Conservation (phyloP, 2,113 vertebrate genomes). For the Blennius ocellaris region DNA sequence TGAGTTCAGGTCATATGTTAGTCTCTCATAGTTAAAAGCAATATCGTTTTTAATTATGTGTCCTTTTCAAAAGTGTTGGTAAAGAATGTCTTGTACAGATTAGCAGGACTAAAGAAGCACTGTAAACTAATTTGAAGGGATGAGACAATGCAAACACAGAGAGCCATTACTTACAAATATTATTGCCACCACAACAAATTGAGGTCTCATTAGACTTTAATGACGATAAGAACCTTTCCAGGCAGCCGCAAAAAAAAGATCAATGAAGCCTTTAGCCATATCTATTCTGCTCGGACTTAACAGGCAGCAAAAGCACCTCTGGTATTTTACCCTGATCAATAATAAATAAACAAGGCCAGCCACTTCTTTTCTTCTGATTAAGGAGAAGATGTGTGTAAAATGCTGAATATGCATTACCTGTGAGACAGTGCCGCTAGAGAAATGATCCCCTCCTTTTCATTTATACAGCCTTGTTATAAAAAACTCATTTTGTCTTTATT, state of each 20-base stretch:
- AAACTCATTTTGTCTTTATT: slow-evolving; percentile 32
- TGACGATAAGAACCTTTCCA: slow-evolving; percentile 34
- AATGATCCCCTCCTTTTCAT: slow-evolving; percentile 7
- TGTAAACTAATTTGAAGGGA: slow-evolving; percentile 14
- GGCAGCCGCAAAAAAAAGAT: slow-evolving; percentile 21
- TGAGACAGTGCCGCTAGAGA: slow-evolving; percentile 19
- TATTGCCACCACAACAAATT: slow-evolving; percentile 42
- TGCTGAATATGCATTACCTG: slow-evolving; percentile 43
- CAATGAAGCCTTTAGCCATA: slow-evolving; percentile 6
- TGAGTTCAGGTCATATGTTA: no score
- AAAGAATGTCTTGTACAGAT: not conserved
- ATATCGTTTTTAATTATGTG: no score
- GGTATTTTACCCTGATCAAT: slow-evolving; percentile 52
- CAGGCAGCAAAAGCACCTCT: slow-evolving; percentile 36
- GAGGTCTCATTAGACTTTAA: slow-evolving; percentile 36
- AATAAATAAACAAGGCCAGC: slow-evolving; percentile 54
- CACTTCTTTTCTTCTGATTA: slow-evolving; percentile 40
- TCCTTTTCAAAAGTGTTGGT: no score
- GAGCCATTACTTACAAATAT: slow-evolving; percentile 38
- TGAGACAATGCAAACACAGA: slow-evolving; percentile 34
- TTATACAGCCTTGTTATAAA: slow-evolving; percentile 1
- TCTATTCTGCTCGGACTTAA: slow-evolving; percentile 36
- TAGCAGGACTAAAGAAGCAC: not conserved
- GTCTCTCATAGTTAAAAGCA: no score
- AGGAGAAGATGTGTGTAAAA: slow-evolving; percentile 16